A percentile compares a stretch with the other conserved stretches of the same genome.
Evolutionary conservation across 2,113 vertebrate genomes (phyloP).

Genomic region (Eulemur rufifrons): DNA sequence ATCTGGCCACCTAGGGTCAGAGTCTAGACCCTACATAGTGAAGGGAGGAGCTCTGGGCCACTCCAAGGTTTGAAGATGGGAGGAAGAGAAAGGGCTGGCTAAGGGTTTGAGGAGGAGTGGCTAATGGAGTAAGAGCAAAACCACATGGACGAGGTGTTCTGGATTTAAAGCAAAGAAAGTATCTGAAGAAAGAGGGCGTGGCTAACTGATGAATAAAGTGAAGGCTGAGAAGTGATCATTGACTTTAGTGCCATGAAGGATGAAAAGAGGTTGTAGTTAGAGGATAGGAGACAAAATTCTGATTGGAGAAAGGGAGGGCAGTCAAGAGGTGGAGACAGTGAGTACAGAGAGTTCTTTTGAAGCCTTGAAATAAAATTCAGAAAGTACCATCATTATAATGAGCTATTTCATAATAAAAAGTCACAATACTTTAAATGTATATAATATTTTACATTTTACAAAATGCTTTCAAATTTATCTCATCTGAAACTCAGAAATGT

Average conservation of each 20-base stretch:
- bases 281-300: background rate
- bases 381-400: background rate
- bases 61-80: background rate
- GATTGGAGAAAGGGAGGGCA: background rate
- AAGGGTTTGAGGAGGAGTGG: background rate
- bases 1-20: background rate
- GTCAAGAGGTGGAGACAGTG: background rate
- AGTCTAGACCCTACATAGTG: background rate
- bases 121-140: background rate
- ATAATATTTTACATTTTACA: slow-evolving; percentile 32
- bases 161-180: background rate
- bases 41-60: background rate
- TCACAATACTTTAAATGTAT: background rate
- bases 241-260: background rate
- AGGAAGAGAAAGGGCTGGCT: background rate
- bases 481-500: background rate
- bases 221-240: background rate
- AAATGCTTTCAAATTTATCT: slow-evolving; percentile 1
- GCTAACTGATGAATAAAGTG: background rate
- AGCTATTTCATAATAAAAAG: background rate
- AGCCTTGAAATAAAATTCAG: slow-evolving; percentile 23
- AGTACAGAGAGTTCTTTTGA: background rate
- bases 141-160: background rate
- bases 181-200: background rate
- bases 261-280: background rate